Conservation (phyloP, 2,113 vertebrate genomes). For the Apeltes quadracus region DNA sequence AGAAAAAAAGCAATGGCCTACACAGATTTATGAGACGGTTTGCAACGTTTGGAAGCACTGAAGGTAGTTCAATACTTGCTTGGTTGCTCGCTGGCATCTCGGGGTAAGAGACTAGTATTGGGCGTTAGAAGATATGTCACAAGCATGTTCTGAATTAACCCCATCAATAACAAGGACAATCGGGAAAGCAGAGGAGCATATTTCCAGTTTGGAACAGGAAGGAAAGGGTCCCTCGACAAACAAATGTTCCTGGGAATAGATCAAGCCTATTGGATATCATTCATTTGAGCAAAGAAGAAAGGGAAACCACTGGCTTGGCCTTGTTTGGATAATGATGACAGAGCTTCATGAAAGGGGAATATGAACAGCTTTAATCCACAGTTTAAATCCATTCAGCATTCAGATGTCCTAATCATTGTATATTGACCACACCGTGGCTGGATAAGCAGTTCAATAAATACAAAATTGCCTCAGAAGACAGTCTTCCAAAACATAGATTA, state of each 20-base stretch:
- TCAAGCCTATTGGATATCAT: conserved; percentile 45
- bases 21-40: conserved; percentile 31
- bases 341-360: conserved; percentile 15
- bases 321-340: conserved; percentile 51
- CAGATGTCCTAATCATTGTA: background rate
- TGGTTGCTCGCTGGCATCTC: conserved; percentile 33
- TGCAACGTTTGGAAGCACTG: conserved; percentile 29
- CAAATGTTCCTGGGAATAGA: conserved; percentile 34
- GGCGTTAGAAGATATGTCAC: conserved; percentile 26
- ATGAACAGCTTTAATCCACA: conserved; percentile 17
- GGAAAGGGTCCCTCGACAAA: conserved; percentile 21
- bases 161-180: conserved; percentile 37
- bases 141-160: conserved; percentile 32
- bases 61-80: conserved; percentile 42
- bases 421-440: background rate
- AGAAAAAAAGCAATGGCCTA: conserved; percentile 10
- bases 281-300: conserved; percentile 58
- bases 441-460: conserved; percentile 7
- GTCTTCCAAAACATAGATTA: background rate
- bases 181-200: conserved; percentile 19
- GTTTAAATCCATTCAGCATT: conserved; percentile 12
- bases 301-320: conserved; percentile 14
- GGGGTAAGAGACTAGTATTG: conserved; percentile 9
- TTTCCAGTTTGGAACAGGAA: conserved; percentile 40
- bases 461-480: background rate